Conservation (phyloP, 2,113 vertebrate genomes). For the Esox niger region DNA sequence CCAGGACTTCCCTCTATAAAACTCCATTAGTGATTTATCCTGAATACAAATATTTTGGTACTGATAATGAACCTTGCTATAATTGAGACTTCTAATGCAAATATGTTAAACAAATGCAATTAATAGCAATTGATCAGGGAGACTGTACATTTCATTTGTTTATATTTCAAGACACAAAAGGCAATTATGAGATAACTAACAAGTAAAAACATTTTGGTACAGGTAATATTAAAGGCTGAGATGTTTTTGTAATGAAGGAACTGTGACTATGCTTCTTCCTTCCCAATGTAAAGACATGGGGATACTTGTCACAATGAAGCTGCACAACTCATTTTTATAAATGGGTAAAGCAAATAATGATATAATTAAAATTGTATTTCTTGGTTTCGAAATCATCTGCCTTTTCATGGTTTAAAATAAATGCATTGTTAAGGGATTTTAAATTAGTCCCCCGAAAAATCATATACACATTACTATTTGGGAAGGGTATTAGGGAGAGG, state of each 20-base stretch:
- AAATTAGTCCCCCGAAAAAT: constrained; percentile 59
- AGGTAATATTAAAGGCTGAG: constrained; percentile 78
- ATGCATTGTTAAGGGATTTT: constrained; percentile 26
- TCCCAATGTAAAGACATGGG: constrained; percentile 49
- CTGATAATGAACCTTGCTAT: constrained; percentile 48
- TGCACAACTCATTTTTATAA: constrained; percentile 51
- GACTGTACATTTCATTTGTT: constrained; percentile 68
- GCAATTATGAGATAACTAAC: constrained; percentile 75
- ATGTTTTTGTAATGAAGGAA: constrained; percentile 65
- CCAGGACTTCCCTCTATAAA: constrained; percentile 31
- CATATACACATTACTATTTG: constrained; percentile 36
- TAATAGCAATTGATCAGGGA: constrained; percentile 62
- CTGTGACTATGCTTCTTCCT: constrained; percentile 55
- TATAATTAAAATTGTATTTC: constrained; percentile 58
- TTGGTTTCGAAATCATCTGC: constrained; percentile 65
- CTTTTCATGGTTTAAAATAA: constrained; percentile 53
- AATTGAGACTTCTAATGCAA: constrained; percentile 38
- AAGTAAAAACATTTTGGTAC: constrained; percentile 77
- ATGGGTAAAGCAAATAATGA: constrained; percentile 60
- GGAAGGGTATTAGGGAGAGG: constrained; percentile 18
- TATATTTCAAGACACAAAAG: constrained; percentile 78
- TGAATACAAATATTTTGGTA: constrained; percentile 48
- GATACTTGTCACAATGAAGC: constrained; percentile 51
- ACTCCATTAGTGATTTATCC: constrained; percentile 22
- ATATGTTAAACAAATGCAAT: constrained; percentile 62